Evolutionary conservation across 2,888 invertebrate genomes (phyloP), one percentile per base, ranked within the genome.

Genomic region (Leptura quadrifasciata): DNA sequence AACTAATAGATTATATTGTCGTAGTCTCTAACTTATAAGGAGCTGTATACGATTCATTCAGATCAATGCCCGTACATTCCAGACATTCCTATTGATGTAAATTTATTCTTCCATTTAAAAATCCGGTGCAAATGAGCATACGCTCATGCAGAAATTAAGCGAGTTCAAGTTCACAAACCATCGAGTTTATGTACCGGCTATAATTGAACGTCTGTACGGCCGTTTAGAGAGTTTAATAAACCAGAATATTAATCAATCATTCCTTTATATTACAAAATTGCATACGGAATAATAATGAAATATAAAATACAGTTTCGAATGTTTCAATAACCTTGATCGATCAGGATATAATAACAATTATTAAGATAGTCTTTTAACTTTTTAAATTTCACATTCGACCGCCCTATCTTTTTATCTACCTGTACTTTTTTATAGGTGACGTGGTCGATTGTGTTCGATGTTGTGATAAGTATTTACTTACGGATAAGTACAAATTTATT

Each of bases 251-350:
- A 47, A 39, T 20, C 21, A 58, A 58, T 58, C 58, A n/a, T 12
- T 8, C 58, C 39, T 21, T 47, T 65, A 15, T 39, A 39, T 65
- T 52, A 17, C 60, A 27, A 15, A 27, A 60, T 6, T 27, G 60
- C 27, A 27, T 27, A 10, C 27, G 24, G 60, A 60, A 60, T 60
- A 60, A 60, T 24, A 60, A 60, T 15, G 58, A 60, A 8, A 60
- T 15, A 15, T 10, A 24, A 60, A 20, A 60, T 31, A 31, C 21
- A 61, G 15, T 17, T 27, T 9, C 18, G 20, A 63, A 57, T 21
- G 18, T 20, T 39, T 64, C 64, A 20, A 17, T 64, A 39, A 47
- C 47, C 52, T 47, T 65, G 65, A 65, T 65, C 60, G 24, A 12
- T 24, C n/a, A 52, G 15, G 20, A 12, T n/a, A n/a, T 31, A 31